Evolutionary conservation across 2,113 vertebrate genomes (phyloP).

Genomic region (Callospermophilus lateralis): DNA sequence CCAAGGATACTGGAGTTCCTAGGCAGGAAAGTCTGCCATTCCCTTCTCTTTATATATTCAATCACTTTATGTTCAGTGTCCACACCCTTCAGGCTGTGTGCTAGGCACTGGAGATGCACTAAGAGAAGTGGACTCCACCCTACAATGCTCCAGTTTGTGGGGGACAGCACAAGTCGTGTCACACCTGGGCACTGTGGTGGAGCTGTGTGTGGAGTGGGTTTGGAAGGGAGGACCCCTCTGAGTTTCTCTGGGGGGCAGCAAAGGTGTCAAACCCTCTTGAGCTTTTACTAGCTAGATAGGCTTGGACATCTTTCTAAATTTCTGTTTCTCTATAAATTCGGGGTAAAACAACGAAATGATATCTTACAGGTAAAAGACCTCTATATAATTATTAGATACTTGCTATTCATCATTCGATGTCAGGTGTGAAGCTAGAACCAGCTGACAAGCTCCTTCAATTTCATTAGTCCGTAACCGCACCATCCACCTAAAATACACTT

Average conservation of each 20-base stretch:
- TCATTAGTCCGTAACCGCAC: neutral
- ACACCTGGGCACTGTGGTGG: neutral
- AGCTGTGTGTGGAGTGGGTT: neutral
- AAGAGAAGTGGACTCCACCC: neutral
- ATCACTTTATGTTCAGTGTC: neutral
- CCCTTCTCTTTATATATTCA: neutral
- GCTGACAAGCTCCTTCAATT: conserved; percentile 55
- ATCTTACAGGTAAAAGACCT: neutral
- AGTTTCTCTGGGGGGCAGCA: neutral
- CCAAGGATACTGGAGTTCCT: neutral
- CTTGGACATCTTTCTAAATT: neutral
- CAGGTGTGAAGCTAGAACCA: neutral
- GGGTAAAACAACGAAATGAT: neutral
- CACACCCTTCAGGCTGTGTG: neutral
- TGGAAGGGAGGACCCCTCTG: neutral
- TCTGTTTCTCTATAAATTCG: conserved; percentile 15
- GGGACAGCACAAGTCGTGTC: accelerated
- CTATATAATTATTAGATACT: neutral
- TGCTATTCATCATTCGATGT: no score
- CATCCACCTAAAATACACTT: neutral
- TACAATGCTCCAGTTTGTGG: neutral
- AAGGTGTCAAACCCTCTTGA: neutral
- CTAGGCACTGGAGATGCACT: neutral
- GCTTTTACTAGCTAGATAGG: neutral
- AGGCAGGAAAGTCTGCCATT: neutral